phyloP scores from a whole-genome alignment of 1,140 invertebrate genomes.

The Platyura marginata region DNA sequence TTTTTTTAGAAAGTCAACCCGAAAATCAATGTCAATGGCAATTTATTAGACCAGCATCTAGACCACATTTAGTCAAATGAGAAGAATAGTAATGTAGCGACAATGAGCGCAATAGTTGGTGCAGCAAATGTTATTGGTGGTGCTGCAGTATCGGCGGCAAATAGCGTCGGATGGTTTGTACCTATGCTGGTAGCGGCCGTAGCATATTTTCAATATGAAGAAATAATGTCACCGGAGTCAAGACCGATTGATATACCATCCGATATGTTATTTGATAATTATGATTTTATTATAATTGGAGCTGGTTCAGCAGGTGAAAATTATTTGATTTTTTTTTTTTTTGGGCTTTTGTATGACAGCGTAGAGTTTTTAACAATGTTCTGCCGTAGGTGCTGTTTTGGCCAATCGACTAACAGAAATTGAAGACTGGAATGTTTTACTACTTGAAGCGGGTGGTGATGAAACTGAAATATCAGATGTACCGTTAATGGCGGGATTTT shows the following conservation, averaged over 20 bases:
- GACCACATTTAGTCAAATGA: too few species aligned
- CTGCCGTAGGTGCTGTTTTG: constrained; percentile 61
- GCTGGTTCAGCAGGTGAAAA: constrained; percentile 75
- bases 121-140: constrained; percentile 33
- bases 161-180: constrained; percentile 45
- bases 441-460: constrained; percentile 80
- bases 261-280: constrained; percentile 40
- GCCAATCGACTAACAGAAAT: constrained; percentile 67
- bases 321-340: constrained; percentile 7
- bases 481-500: constrained; percentile 65
- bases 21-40: too few species aligned
- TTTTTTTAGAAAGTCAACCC: too few species aligned
- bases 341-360: background rate
- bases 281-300: constrained; percentile 81
- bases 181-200: constrained; percentile 60
- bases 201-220: constrained; percentile 65
- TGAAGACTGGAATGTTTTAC: constrained; percentile 61
- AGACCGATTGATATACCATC: constrained; percentile 44
- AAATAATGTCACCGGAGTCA: constrained; percentile 54
- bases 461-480: constrained; percentile 82
- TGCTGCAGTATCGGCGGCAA: constrained; percentile 31
- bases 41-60: too few species aligned
- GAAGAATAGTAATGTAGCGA: too few species aligned
- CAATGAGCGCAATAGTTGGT: constrained; percentile 34
- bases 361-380: background rate